Conservation (phyloP, 2,113 vertebrate species). For the Coptodon bakossiorum region DNA sequence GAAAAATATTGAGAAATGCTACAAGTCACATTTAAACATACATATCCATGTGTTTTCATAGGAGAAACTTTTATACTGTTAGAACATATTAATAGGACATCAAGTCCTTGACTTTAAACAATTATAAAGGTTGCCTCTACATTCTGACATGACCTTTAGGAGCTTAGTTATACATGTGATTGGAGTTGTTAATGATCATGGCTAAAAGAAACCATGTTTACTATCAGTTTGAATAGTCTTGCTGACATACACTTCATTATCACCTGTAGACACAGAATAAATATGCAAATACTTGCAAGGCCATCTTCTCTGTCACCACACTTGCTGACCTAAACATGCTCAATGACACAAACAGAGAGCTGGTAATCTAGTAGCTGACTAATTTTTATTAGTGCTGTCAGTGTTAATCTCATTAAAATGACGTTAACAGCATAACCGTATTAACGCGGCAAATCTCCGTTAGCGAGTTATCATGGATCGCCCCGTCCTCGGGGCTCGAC, state of each 20-base stretch:
- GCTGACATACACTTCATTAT: neutral
- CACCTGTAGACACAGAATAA: neutral
- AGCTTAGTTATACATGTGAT: neutral
- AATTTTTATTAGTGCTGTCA: neutral
- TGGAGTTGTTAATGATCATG: neutral
- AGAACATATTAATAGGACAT: neutral
- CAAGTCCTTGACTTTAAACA: neutral
- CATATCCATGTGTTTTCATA: neutral
- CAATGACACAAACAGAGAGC: neutral
- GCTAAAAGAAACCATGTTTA: neutral
- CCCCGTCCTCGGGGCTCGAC: neutral
- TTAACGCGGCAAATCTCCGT: neutral
- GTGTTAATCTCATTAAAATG: neutral
- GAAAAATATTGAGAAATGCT: neutral
- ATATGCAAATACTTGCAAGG: neutral
- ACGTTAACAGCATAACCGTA: neutral
- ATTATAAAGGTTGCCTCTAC: neutral
- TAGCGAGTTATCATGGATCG: neutral
- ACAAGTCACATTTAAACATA: neutral
- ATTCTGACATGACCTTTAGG: neutral
- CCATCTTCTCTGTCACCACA: neutral
- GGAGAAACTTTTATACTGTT: neutral
- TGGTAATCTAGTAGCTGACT: neutral
- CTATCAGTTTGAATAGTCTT: neutral
- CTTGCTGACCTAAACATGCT: neutral